A percentile compares a stretch with the other conserved stretches of the same genome.
These are phyloP conservation scores for Macroglossus sobrinus DNA, from an alignment of 2,113 vertebrate genomes.

Conservation along the genomic window DNA sequence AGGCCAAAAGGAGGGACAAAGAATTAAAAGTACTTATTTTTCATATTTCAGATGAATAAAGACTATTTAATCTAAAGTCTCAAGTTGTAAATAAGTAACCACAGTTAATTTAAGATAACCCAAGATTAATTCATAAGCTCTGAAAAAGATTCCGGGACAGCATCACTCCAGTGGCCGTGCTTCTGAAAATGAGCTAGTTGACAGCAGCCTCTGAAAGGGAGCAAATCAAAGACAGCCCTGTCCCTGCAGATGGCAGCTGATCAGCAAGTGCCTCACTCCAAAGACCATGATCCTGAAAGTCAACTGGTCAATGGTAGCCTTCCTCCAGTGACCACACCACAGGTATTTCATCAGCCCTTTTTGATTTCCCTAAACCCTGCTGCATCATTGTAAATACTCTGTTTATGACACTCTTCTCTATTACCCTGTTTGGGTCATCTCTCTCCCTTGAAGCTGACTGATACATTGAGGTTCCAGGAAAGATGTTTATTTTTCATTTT, in stretches of 20 bases:
- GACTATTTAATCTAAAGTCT: neutral
- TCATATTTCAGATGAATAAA: neutral
- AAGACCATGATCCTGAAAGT: neutral
- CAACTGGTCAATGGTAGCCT: neutral
- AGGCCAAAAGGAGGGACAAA: neutral
- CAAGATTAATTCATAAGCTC: neutral
- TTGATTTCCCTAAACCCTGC: neutral
- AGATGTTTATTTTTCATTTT: neutral
- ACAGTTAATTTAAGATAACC: neutral
- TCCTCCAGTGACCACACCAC: no score
- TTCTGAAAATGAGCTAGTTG: neutral
- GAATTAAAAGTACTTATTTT: neutral
- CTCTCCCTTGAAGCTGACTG: neutral
- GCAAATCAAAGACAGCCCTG: neutral
- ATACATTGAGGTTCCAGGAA: neutral
- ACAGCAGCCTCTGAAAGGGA: neutral
- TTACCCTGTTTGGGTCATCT: neutral
- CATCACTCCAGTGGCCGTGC: neutral
- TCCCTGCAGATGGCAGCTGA: neutral
- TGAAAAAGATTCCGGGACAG: neutral
- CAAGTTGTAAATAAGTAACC: neutral
- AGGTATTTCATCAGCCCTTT: neutral
- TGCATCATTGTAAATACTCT: neutral
- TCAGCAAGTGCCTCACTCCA: neutral
- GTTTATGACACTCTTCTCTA: neutral